phyloP scores from a whole-genome alignment of 2,888 invertebrate genomes.

The Polydrusus tereticollis region DNA sequence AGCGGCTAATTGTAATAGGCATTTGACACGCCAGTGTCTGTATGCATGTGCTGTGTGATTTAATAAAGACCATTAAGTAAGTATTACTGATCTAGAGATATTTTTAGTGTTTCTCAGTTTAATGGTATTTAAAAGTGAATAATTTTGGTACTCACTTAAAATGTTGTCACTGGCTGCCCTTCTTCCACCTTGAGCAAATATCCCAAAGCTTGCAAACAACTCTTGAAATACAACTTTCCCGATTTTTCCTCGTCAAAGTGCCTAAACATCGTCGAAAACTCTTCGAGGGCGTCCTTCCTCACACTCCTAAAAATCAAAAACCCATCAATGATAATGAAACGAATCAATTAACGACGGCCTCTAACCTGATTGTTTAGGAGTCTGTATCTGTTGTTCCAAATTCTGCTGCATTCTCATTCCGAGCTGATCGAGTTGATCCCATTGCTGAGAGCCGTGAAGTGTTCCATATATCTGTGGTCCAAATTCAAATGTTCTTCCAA shows the following conservation, averaged over 20 bases:
- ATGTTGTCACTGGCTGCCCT: constrained; percentile 97
- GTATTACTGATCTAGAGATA: no score
- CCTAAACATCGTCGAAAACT: constrained; percentile 99
- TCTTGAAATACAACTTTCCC: constrained; percentile 98
- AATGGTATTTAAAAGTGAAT: no score
- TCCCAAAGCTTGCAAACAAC: constrained; percentile 97
- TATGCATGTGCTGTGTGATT: no score
- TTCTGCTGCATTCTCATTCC: constrained; percentile 99
- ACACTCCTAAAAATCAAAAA: constrained; percentile 75
- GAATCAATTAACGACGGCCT: constrained; percentile 21
- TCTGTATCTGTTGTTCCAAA: constrained; percentile 99
- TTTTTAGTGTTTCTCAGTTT: not conserved
- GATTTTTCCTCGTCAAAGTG: constrained; percentile 99
- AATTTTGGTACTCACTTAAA: constrained; percentile 83
- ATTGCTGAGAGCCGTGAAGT: constrained; percentile 96
- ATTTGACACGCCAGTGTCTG: no score
- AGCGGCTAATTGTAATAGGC: no score
- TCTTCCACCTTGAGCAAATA: constrained; percentile 99
- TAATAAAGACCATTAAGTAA: no score
- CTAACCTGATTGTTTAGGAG: constrained; percentile 85
- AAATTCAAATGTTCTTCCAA: constrained; percentile 72
- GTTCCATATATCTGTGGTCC: constrained; percentile 97
- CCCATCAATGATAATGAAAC: no score
- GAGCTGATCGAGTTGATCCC: constrained; percentile 99
- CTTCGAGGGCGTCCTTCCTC: constrained; percentile 95